Evolutionary conservation across 2,797 vertebrate genomes (phyloP).

Genomic region (Periparus ater): DNA sequence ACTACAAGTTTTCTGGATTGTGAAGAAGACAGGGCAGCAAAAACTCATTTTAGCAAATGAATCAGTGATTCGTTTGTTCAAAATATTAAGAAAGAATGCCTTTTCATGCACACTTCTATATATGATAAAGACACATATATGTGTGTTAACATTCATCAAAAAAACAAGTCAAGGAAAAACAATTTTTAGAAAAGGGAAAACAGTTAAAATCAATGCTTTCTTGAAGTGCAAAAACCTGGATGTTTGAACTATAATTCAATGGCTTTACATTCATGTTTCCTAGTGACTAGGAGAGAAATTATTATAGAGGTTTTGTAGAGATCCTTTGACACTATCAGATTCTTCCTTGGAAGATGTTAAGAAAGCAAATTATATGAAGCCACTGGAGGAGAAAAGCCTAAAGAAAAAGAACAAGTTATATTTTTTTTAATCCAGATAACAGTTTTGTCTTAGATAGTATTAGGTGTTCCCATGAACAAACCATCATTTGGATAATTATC

Average conservation of each 20-base stretch:
- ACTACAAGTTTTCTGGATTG: not conserved
- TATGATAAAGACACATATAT: accelerated
- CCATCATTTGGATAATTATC: not conserved
- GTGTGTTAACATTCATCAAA: not conserved
- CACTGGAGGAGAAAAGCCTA: not conserved
- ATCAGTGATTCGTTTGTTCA: not conserved
- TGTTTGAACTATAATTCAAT: not conserved
- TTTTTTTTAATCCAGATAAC: not conserved
- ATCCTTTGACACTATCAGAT: not conserved
- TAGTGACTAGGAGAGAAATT: not conserved
- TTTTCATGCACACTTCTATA: not conserved
- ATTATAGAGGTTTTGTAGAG: not conserved
- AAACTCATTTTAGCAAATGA: not conserved
- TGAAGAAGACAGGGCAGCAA: not conserved
- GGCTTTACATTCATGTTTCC: not conserved
- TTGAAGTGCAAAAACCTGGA: not conserved
- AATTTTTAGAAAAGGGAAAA: not conserved
- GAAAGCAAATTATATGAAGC: not conserved
- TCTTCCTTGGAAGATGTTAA: not conserved
- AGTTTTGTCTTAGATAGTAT: not conserved
- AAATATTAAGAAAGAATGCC: not conserved
- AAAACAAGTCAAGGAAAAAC: not conserved
- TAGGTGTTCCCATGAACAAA: not conserved
- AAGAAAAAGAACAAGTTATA: not conserved
- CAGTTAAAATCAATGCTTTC: not conserved